Evolutionary conservation across 1,140 invertebrate genomes (phyloP).

Genomic region (Drosophila malerkotliana): DNA sequence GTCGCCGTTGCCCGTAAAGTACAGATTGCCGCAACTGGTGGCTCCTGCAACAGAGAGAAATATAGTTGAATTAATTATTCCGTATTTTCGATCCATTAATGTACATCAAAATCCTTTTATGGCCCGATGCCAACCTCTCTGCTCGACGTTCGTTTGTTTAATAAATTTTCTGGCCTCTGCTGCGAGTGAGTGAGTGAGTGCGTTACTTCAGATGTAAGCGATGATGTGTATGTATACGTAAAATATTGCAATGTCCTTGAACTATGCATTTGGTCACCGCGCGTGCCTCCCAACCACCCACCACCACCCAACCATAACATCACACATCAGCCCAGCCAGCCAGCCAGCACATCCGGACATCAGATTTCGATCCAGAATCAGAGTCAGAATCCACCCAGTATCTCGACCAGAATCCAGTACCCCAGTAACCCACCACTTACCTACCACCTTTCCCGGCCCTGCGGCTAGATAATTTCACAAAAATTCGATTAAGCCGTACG

Average conservation of each 20-base stretch:
- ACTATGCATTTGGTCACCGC: slow-evolving; percentile 72
- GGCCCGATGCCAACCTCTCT: slow-evolving; percentile 31
- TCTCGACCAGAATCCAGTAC: background rate
- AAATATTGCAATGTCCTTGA: slow-evolving; percentile 80
- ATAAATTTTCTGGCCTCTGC: slow-evolving; percentile 59
- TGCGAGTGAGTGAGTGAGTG: background rate
- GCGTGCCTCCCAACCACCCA: slow-evolving; percentile 14
- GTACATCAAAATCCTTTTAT: background rate
- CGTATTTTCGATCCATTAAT: background rate
- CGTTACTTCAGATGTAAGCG: slow-evolving; percentile 35
- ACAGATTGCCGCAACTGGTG: slow-evolving; percentile 79
- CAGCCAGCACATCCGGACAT: slow-evolving; percentile 1
- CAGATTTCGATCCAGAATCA: background rate
- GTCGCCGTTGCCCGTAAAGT: slow-evolving; percentile 80
- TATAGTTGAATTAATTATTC: background rate
- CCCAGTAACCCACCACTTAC: slow-evolving; percentile 35
- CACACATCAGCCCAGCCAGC: slow-evolving; percentile 12
- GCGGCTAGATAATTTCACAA: slow-evolving; percentile 61
- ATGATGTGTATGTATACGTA: slow-evolving; percentile 67
- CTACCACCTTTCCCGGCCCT: slow-evolving; percentile 12
- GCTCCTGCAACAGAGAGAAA: slow-evolving; percentile 50
- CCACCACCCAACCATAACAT: slow-evolving; percentile 16
- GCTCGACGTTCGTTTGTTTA: slow-evolving; percentile 56
- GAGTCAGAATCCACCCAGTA: background rate
- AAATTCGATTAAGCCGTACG: slow-evolving; percentile 72